Conservation (phyloP, 2,888 invertebrate species). For the Zele albiditarsus region DNA sequence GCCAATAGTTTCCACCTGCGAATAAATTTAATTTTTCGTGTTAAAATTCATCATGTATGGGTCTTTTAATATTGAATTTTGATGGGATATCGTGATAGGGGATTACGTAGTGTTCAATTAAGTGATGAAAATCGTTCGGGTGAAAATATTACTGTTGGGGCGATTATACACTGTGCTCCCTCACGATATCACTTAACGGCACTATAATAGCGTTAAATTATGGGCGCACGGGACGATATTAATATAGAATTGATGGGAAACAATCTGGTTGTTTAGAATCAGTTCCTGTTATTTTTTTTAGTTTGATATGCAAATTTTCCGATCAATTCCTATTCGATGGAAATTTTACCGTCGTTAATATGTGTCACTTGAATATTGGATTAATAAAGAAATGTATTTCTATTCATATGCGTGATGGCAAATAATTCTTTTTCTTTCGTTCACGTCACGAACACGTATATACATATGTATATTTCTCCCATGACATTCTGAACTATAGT, state of each 20-base stretch:
- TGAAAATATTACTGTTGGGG: neutral
- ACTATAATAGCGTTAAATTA: neutral
- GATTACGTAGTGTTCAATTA: neutral
- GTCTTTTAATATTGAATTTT: neutral
- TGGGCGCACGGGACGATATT: neutral
- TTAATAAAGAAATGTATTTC: too few species aligned
- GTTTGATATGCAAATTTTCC: too few species aligned
- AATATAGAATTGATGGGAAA: neutral
- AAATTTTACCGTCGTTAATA: too few species aligned
- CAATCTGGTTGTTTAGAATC: neutral
- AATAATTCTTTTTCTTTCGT: neutral
- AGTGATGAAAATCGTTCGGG: neutral
- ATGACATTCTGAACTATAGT: neutral
- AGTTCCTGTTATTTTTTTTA: neutral
- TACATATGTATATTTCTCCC: neutral
- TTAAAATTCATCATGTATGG: neutral
- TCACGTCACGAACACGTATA: neutral
- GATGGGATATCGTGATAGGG: neutral
- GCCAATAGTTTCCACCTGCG: constrained; percentile 94
- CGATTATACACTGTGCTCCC: neutral
- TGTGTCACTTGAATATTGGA: too few species aligned
- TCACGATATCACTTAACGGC: neutral
- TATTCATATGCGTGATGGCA: neutral
- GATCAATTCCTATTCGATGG: too few species aligned
- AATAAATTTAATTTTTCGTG: constrained; percentile 1